Conservation (phyloP, 2,888 invertebrate genomes). For the Adelphocoris suturalis region DNA sequence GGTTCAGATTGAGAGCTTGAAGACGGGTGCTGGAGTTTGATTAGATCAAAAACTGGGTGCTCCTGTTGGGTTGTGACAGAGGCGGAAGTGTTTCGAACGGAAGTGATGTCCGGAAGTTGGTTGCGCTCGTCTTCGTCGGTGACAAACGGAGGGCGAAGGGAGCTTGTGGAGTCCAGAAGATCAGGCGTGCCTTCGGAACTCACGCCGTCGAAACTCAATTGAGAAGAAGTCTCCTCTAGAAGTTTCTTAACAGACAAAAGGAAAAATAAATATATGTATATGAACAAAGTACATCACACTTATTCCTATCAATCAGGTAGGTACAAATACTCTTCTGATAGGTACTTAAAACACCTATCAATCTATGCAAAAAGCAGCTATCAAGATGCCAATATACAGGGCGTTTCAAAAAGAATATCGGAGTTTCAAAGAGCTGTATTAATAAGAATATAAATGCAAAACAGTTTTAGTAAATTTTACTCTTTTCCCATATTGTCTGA, state of each 20-base stretch:
- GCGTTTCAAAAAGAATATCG: too few species aligned
- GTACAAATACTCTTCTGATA: too few species aligned
- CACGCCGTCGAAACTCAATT: constrained; percentile 59
- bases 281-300: too few species aligned
- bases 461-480: too few species aligned
- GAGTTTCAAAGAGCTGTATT: too few species aligned
- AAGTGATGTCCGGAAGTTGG: constrained; percentile 74
- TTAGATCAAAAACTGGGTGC: constrained; percentile 72
- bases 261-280: too few species aligned
- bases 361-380: too few species aligned
- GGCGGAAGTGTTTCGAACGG: constrained; percentile 59
- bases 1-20: constrained; percentile 1
- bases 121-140: constrained; percentile 60
- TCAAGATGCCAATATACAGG: too few species aligned
- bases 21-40: constrained; percentile 59
- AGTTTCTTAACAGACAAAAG: neutral
- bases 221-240: constrained; percentile 42
- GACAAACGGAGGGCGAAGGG: constrained; percentile 61
- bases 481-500: too few species aligned
- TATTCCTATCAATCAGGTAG: too few species aligned
- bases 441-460: too few species aligned
- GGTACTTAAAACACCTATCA: too few species aligned
- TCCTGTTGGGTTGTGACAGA: constrained; percentile 13
- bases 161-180: constrained; percentile 72
- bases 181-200: constrained; percentile 72